Evolutionary conservation across 2,888 invertebrate genomes (phyloP).

Genomic region (Portevinia maculata): DNA sequence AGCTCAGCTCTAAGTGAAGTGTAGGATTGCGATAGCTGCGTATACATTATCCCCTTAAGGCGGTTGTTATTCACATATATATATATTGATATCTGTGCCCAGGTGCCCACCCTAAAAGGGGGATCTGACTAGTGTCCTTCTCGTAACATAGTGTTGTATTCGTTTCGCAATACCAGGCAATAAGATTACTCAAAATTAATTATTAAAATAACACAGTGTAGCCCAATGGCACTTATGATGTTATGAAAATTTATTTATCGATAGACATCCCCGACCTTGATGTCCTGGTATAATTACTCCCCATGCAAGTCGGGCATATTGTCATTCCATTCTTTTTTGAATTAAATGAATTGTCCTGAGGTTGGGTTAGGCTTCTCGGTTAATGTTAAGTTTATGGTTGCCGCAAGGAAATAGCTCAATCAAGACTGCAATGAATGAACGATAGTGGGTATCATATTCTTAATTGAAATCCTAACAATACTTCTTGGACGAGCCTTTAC

Average conservation of each 20-base stretch:
- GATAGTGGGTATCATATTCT: slow-evolving; percentile 10
- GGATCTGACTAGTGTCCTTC: not conserved
- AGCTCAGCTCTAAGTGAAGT: too few species aligned
- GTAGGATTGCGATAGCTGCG: too few species aligned
- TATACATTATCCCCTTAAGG: too few species aligned
- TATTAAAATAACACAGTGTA: slow-evolving; percentile 40
- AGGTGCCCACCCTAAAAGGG: not conserved
- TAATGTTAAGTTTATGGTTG: slow-evolving; percentile 8
- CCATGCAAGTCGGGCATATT: slow-evolving; percentile 2
- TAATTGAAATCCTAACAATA: slow-evolving; percentile 13
- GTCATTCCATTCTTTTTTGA: slow-evolving; percentile 17
- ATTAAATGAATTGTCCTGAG: slow-evolving; percentile 22
- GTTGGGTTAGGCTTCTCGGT: slow-evolving; percentile 3
- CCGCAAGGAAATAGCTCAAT: not conserved
- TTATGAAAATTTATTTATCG: slow-evolving; percentile 61
- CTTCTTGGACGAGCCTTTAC: not conserved
- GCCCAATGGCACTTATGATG: slow-evolving; percentile 26
- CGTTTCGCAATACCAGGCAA: not conserved
- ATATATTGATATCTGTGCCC: slow-evolving; percentile 14
- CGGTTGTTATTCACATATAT: not conserved
- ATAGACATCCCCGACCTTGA: slow-evolving; percentile 36
- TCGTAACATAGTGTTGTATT: not conserved
- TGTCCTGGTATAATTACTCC: slow-evolving; percentile 24
- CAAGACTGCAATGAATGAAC: not conserved
- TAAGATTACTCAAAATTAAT: slow-evolving; percentile 37